Evolutionary conservation across 1,140 invertebrate species (phyloP), one percentile per base, ranked within the genome.

Genomic region (Plutomurus gul): DNA sequence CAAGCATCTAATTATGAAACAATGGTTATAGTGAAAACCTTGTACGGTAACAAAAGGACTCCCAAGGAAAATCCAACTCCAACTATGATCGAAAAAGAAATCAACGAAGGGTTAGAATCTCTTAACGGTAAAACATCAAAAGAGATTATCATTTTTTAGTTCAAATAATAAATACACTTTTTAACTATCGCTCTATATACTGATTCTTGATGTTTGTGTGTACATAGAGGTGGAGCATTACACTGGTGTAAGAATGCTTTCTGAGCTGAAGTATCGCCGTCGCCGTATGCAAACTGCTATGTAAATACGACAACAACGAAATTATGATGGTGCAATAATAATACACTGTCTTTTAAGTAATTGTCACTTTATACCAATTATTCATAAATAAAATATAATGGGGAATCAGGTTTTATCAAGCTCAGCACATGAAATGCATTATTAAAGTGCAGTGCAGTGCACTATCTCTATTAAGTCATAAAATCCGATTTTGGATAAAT

Each of bases 1-100:
- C 25, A 65, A 65, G 56, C 56, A 7, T 25, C 56, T 33, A 65
- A 65, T n/a, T 65, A 65, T n/a, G 56, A 65, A 65, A 65, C 56
- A 18, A 27, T 65, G 27, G 18, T 65, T 25, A 65, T 65, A n/a
- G 13, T 65, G n/a, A 27, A 36, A 18, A 27, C 5, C 36, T 65
- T 65, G 27, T 65, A 65, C 27, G 56, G 56, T 8, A 27, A 65
- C 1, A 33, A 33, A 7, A 27, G 56, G 20, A 33, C 3, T 7
- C 27, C 56, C 25, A 18, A 4, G 18, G 16, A 36, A 7, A 33
- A 33, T 7, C 8, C 27, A 6, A 60, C 16, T 33, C 25, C 25
- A 36, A 3, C 56, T 5, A 7, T 65, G 4, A n/a, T 33, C 18
- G 13, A 1, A 0, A 6, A 33, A 7, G 30, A 65, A 33, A 30